phyloP scores from a whole-genome alignment of 2,888 invertebrate species.

The Autographa gamma region DNA sequence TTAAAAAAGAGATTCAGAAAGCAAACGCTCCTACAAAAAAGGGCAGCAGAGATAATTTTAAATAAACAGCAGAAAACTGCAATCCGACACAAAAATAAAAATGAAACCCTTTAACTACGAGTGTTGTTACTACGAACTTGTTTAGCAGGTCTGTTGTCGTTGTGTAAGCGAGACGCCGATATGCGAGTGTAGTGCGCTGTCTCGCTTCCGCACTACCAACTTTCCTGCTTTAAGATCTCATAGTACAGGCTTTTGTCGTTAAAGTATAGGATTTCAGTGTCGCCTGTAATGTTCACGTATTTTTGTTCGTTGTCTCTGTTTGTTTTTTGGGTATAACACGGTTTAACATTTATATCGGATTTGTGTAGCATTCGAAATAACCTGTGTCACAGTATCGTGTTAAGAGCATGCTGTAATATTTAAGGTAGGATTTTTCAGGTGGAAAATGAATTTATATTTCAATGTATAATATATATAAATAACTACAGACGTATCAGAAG shows the following conservation, averaged over 20 bases:
- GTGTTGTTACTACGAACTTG: neutral
- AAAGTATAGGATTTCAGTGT: neutral
- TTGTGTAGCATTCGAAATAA: neutral
- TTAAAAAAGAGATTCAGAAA: neutral
- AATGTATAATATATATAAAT: no score
- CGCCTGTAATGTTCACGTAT: neutral
- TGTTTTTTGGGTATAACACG: neutral
- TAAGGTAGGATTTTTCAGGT: neutral
- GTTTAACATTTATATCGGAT: conserved; percentile 2
- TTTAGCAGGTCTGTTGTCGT: no score
- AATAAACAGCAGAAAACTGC: neutral
- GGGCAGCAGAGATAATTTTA: neutral
- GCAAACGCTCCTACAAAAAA: neutral
- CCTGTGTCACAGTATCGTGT: neutral
- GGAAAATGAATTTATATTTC: neutral
- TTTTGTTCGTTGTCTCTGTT: neutral
- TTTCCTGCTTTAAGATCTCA: no score
- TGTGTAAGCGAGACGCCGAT: no score
- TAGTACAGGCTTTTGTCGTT: neutral
- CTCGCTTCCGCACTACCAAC: no score
- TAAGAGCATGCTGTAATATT: neutral
- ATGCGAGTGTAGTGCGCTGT: no score
- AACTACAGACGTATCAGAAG: no score
- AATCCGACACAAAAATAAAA: neutral
- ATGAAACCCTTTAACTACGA: neutral